Evolutionary conservation across 2,113 vertebrate genomes (phyloP).

Genomic region (Theristicus caerulescens): DNA sequence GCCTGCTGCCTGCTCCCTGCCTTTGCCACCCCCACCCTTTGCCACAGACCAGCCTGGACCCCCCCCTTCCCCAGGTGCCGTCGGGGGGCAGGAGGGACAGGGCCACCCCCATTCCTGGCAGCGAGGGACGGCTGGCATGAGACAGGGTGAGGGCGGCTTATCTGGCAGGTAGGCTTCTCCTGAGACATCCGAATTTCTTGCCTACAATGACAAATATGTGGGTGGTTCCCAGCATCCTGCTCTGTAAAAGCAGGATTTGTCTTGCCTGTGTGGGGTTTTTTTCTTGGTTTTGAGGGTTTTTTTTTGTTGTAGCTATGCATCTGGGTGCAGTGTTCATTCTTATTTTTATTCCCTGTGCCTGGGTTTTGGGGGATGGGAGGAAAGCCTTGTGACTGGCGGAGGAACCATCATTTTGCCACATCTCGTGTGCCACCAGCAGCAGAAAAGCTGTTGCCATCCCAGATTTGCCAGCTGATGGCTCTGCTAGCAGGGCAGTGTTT

Average conservation of each 20-base stretch:
- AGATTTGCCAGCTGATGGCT: not conserved
- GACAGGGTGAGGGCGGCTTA: fast-evolving
- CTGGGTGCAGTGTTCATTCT: not conserved
- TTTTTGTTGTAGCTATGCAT: not conserved
- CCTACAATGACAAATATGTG: constrained; percentile 18
- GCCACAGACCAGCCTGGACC: not conserved
- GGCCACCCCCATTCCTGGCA: not conserved
- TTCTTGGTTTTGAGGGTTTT: not conserved
- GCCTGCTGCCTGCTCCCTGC: not conserved
- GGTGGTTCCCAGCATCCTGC: constrained; percentile 19
- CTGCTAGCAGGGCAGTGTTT: not conserved
- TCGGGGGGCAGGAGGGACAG: not conserved
- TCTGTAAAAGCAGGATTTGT: constrained; percentile 2
- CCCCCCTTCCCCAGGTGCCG: fast-evolving
- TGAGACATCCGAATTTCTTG: not conserved
- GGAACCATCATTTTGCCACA: not conserved
- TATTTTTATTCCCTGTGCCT: not conserved
- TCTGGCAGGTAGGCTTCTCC: not conserved
- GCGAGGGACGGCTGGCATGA: not conserved
- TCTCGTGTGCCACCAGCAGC: not conserved
- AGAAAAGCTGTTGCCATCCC: not conserved
- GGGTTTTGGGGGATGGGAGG: not conserved
- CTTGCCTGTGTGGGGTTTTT: not conserved
- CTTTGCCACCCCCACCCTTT: not conserved
- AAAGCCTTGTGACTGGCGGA: not conserved